phyloP scores from a whole-genome alignment of 2,113 vertebrate species.

The Psilopogon haemacephalus region DNA sequence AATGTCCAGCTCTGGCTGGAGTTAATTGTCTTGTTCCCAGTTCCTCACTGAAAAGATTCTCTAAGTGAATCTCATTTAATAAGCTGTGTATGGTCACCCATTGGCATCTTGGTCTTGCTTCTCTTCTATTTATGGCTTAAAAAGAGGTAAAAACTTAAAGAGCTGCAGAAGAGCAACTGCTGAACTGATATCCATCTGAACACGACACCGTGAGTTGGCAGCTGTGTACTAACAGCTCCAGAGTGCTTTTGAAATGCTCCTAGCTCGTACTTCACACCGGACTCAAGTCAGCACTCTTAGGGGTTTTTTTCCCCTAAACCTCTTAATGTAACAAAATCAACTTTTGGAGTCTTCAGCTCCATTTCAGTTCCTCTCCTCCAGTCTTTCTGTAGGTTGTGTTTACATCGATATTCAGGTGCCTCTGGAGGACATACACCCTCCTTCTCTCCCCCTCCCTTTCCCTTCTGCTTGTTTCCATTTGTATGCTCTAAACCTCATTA shows the following conservation, averaged over 20 bases:
- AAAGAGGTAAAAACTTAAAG: not conserved
- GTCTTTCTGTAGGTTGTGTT: not conserved
- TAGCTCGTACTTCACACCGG: not conserved
- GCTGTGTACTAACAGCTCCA: not conserved
- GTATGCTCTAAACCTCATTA: not conserved
- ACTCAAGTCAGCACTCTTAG: not conserved
- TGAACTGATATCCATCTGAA: not conserved
- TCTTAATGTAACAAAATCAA: not conserved
- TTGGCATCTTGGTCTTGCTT: not conserved
- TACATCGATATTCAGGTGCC: not conserved
- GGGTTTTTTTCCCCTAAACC: not conserved
- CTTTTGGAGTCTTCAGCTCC: not conserved
- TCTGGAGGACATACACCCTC: not conserved
- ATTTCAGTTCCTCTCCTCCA: not conserved
- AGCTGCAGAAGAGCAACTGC: rapidly evolving
- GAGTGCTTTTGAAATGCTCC: too few relatives aligned
- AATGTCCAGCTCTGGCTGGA: not conserved
- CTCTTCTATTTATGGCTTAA: not conserved
- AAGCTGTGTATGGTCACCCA: not conserved
- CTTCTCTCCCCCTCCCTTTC: not conserved
- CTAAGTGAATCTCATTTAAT: not conserved
- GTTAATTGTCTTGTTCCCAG: not conserved
- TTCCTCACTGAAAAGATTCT: not conserved
- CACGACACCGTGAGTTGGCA: not conserved
- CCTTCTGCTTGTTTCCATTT: not conserved